Evolutionary conservation across 2,888 invertebrate genomes (phyloP).

Genomic region (Apodemia zela): DNA sequence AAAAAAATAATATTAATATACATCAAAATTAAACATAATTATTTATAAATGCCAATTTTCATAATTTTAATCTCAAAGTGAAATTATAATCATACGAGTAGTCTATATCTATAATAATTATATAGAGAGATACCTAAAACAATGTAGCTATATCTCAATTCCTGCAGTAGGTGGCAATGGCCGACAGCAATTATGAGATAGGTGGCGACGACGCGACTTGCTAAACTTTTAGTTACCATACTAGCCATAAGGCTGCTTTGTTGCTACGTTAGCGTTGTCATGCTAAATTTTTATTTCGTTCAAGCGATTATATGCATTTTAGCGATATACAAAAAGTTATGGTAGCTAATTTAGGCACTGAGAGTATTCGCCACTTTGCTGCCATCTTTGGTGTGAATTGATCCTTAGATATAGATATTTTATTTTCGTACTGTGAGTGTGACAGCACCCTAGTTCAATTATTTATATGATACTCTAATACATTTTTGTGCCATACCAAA

Average conservation of each 20-base stretch:
- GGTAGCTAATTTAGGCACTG: not conserved
- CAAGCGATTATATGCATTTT: not conserved
- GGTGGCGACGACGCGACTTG: not conserved
- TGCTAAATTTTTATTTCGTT: not conserved
- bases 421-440: not conserved
- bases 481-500: slow-evolving; percentile 21
- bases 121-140: not conserved
- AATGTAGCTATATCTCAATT: not conserved
- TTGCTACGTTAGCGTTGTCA: not conserved
- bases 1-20: no score
- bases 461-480: not conserved
- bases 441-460: not conserved
- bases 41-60: not conserved
- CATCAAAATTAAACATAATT: no score
- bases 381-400: not conserved
- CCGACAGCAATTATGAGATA: not conserved
- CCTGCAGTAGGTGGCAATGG: not conserved
- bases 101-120: not conserved
- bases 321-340: not conserved
- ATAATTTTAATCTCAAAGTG: not conserved
- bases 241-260: not conserved
- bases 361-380: not conserved
- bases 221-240: not conserved
- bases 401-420: not conserved
- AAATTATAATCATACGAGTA: not conserved